Conservation (phyloP, 2,113 vertebrate species). For the Dryoscopus gambensis region DNA sequence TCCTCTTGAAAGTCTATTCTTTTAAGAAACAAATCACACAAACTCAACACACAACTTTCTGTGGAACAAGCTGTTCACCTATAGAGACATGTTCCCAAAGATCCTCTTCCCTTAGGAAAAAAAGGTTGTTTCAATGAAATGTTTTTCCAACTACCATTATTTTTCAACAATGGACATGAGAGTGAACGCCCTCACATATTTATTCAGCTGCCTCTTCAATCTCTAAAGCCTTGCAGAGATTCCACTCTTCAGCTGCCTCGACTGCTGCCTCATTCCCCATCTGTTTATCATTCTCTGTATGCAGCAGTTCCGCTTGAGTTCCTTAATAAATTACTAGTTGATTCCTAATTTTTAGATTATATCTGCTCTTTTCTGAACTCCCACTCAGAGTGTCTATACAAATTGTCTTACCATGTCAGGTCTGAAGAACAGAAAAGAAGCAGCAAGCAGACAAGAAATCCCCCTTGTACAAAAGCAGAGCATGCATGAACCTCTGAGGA, state of each 20-base stretch:
- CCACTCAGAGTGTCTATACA: slow-evolving; percentile 18
- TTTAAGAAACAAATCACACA: neutral
- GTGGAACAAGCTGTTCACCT: neutral
- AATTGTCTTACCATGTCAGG: slow-evolving; percentile 21
- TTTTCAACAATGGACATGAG: neutral
- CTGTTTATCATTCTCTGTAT: slow-evolving; percentile 36
- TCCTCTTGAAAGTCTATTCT: neutral
- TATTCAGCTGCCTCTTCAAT: slow-evolving; percentile 18
- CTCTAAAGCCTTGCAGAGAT: neutral
- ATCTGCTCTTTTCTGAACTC: slow-evolving; percentile 51
- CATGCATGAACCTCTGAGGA: slow-evolving; percentile 1
- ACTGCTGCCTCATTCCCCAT: slow-evolving; percentile 18
- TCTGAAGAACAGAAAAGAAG: slow-evolving; percentile 35
- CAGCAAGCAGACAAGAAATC: slow-evolving; percentile 32
- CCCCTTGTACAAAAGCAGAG: slow-evolving; percentile 2
- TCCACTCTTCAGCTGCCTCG: slow-evolving; percentile 15
- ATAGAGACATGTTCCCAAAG: neutral
- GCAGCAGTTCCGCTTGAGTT: neutral
- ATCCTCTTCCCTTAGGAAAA: neutral
- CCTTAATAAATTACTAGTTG: slow-evolving; percentile 58
- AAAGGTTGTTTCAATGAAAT: neutral
- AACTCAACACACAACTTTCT: neutral
- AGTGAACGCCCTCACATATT: neutral
- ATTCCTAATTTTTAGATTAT: slow-evolving; percentile 61
- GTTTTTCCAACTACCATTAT: neutral